These are phyloP conservation scores for Loriculus beryllinus DNA, from an alignment of 2,797 vertebrate species.

Conservation along the genomic window DNA sequence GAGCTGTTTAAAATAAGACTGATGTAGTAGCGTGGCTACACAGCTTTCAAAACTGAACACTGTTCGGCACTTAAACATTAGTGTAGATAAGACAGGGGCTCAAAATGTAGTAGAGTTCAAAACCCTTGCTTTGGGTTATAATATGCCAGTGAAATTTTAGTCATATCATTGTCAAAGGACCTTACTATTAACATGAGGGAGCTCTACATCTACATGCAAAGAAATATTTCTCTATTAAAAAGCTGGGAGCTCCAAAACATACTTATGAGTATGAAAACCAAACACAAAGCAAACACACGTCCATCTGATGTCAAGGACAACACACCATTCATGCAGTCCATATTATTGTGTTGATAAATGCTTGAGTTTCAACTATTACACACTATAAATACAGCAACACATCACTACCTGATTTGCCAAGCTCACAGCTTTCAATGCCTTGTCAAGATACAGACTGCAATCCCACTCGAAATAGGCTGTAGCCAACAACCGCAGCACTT, in stretches of 20 bases:
- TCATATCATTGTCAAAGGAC: background rate
- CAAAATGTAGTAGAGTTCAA: background rate
- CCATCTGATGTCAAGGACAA: background rate
- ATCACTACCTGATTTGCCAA: constrained; percentile 87
- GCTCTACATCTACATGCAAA: background rate
- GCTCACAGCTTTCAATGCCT: constrained; percentile 81
- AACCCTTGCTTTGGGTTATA: background rate
- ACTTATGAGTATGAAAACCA: background rate
- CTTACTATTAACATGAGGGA: background rate
- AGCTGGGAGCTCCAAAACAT: background rate
- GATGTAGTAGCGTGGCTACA: background rate
- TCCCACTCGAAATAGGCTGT: constrained; percentile 88
- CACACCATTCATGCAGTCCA: background rate
- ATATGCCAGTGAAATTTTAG: background rate
- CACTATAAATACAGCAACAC: background rate
- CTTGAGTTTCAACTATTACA: background rate
- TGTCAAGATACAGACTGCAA: constrained; percentile 77
- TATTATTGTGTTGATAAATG: background rate
- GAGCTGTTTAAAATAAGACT: background rate
- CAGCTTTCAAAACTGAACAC: background rate
- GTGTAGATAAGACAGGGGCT: background rate
- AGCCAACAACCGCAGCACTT: constrained; percentile 85
- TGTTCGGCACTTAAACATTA: background rate
- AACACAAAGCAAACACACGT: background rate
- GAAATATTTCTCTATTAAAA: background rate